Percentiles rank a stretch among this genome's conserved stretches.
These are phyloP conservation scores for Limosa lapponica DNA, from an alignment of 2,797 vertebrate species.

Conservation along the genomic window DNA sequence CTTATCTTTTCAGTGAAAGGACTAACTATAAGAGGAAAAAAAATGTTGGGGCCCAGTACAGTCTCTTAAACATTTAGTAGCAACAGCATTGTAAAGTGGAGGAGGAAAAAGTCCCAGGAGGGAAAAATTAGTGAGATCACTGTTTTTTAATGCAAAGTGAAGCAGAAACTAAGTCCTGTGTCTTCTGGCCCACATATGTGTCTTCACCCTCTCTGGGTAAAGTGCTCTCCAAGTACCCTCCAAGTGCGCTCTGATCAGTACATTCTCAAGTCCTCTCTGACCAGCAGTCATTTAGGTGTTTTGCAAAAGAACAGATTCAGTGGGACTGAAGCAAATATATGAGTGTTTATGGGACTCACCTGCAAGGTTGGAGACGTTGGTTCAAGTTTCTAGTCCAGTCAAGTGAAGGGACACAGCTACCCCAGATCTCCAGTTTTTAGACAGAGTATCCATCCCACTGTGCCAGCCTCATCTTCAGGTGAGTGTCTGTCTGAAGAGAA, in stretches of 20 bases:
- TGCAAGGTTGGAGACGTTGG: background rate
- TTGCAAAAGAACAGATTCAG: background rate
- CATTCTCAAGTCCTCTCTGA: background rate
- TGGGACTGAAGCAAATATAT: background rate
- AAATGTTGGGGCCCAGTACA: background rate
- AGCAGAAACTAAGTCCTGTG: background rate
- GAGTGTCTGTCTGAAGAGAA: background rate
- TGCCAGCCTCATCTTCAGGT: background rate
- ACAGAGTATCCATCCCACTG: background rate
- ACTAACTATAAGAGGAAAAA: background rate
- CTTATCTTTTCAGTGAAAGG: background rate
- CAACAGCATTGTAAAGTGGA: background rate
- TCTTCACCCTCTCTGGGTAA: accelerated
- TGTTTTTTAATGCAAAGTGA: background rate
- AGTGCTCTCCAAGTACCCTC: background rate
- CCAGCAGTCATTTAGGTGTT: background rate
- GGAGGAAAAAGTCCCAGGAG: background rate
- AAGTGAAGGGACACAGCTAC: background rate
- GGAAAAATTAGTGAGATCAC: background rate
- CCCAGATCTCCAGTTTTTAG: background rate
- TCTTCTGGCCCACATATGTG: background rate
- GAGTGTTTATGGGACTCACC: background rate
- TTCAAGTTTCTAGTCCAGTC: background rate
- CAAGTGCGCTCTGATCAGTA: background rate
- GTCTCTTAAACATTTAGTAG: background rate